Percentiles rank a stretch among this genome's conserved stretches.
phyloP scores from a whole-genome alignment of 2,113 vertebrate genomes.

The Glaucomys volans region DNA sequence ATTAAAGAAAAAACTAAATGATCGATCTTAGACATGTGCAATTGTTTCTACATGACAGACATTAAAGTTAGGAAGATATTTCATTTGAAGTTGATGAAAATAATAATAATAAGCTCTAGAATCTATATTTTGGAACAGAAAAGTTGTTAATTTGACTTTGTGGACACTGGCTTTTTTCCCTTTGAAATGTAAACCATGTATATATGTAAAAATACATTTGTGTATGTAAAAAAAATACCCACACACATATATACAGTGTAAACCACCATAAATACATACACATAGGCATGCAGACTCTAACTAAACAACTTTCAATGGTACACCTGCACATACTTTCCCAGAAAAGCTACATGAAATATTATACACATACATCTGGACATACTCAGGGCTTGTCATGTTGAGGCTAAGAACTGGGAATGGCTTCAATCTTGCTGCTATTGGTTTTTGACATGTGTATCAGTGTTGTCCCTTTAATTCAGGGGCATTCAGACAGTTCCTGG shows the following conservation, averaged over 20 bases:
- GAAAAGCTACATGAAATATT: slow-evolving; percentile 43
- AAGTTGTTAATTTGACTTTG: not conserved
- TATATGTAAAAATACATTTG: fast-evolving
- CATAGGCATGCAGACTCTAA: not conserved
- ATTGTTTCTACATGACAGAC: not conserved
- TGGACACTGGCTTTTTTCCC: not conserved
- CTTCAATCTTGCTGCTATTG: slow-evolving; percentile 46
- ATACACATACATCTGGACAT: slow-evolving; percentile 70
- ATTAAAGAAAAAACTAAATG: not conserved
- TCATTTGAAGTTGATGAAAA: not conserved
- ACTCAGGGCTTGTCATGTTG: slow-evolving; percentile 55
- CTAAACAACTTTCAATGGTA: slow-evolving; percentile 29
- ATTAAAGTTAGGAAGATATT: not conserved
- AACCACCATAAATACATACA: not conserved
- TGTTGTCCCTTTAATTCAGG: slow-evolving; percentile 3
- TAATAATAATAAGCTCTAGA: not conserved
- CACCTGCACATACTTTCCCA: slow-evolving; percentile 28
- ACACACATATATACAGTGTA: not conserved
- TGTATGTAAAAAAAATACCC: too few species aligned
- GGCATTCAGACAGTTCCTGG: slow-evolving; percentile 55
- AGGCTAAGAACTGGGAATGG: slow-evolving; percentile 50
- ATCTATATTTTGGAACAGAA: not conserved
- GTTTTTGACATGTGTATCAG: slow-evolving; percentile 58
- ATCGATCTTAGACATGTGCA: not conserved
- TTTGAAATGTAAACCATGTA: not conserved